Base-by-base conservation (phyloP, 2,797 vertebrate species). In the Chromis chromis region DNA sequence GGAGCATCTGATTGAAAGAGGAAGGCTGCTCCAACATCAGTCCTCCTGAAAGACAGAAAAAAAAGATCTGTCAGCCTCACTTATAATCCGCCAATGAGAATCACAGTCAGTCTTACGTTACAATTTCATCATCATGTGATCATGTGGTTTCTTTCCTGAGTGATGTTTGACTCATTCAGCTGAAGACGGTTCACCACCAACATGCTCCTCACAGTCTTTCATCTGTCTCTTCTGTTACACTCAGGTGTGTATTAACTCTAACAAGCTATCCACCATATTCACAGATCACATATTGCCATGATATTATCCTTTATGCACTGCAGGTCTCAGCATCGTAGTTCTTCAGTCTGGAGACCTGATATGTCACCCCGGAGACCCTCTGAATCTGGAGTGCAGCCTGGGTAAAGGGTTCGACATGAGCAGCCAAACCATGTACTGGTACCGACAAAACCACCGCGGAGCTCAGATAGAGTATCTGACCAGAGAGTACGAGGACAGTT, bases 371-470 rank as follows among this genome's bases (percentile, higher is more conserved):
- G 79, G 79, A 12, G 10, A 0, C 17, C 27, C 21, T 1, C 22
- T 79, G 27, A 61, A 3, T 1, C 53, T 94, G 13, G 24, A 74
- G 53, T 95, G 93, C 75, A 84, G 56, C 39, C 4, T 93, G 77
- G 82, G 80, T 24, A 0, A 39, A 3, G 89, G 74, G 25, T 11
- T 52, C 12, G 76, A 65, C 65, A 94, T 94, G 89, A 0, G 9
- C 50, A 86, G 89, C 83, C 54, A 81, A 7, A 91, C 78, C 31
- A 94, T 93, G 93, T 0, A 4, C 10, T 94, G 93, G 94, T 94
- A 92, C 79, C 52, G 69, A 27, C 92, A 94, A 57, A 65, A 21
- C 0, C 59, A 39, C 71, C 1, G 59, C 0, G 3, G 79, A 0
- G 79, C 79, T 11, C 44, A 66, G 0, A 0, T 95, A 3, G 48